Evolutionary conservation across 2,797 vertebrate genomes (phyloP).

Genomic region (Antrozous pallidus): DNA sequence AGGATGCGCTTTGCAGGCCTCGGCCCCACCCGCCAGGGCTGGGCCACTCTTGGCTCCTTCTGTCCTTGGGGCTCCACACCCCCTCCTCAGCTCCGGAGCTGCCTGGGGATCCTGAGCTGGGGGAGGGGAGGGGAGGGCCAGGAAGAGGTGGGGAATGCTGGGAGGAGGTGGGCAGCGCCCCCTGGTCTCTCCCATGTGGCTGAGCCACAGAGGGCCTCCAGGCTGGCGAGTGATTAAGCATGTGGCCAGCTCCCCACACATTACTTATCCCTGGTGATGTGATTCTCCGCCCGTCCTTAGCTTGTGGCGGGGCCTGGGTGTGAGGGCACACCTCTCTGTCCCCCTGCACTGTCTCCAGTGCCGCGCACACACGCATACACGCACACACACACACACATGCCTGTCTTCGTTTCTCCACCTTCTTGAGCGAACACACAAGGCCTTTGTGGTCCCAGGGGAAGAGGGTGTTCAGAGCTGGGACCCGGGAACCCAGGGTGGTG

Average conservation of each 20-base stretch:
- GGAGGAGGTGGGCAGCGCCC: background rate
- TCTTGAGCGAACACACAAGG: background rate
- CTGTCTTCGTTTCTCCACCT: background rate
- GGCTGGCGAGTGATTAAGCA: background rate
- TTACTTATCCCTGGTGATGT: background rate
- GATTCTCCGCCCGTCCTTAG: background rate
- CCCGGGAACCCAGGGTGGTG: background rate
- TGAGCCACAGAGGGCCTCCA: too few species aligned
- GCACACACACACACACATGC: background rate
- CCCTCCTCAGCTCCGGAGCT: background rate
- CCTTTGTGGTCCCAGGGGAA: background rate
- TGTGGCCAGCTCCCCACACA: accelerated
- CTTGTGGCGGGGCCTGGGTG: background rate
- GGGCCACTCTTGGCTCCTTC: background rate
- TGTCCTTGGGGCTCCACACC: background rate
- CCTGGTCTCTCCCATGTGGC: background rate
- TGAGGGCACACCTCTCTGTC: background rate
- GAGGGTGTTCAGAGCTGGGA: background rate
- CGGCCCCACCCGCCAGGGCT: background rate
- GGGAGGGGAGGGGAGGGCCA: too few species aligned
- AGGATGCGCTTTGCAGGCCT: slow-evolving; percentile 50
- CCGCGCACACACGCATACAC: background rate
- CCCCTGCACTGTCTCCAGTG: background rate
- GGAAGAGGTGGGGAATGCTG: background rate
- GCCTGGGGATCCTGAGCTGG: background rate